Percentiles rank a stretch among this genome's conserved stretches.
Evolutionary conservation across 2,113 vertebrate genomes (phyloP).

Genomic region (Halcyon senegalensis): DNA sequence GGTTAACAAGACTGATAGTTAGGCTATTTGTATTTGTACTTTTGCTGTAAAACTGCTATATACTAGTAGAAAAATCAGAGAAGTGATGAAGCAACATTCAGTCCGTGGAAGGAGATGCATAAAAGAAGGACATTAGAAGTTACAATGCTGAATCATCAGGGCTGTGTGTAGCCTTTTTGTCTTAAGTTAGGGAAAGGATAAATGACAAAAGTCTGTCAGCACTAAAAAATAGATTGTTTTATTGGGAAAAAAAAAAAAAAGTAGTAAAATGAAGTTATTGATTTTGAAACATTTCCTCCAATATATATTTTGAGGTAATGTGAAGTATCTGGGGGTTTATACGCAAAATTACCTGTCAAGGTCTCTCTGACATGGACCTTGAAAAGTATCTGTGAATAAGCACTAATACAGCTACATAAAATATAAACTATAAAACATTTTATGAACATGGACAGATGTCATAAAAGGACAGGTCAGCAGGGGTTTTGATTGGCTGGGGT

Average conservation of each 20-base stretch:
- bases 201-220: background rate
- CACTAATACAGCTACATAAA: background rate
- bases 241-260: background rate
- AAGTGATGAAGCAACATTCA: background rate
- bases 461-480: background rate
- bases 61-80: background rate
- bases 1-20: background rate
- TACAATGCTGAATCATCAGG: background rate
- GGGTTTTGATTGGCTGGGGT: rapidly evolving
- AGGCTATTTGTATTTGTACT: background rate
- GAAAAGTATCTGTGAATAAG: background rate
- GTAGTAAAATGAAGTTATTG: background rate
- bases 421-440: background rate
- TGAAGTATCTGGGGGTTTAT: background rate
- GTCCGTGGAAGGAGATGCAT: background rate
- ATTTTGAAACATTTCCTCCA: background rate
- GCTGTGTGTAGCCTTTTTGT: background rate
- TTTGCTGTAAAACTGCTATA: background rate
- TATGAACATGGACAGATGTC: background rate
- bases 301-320: background rate
- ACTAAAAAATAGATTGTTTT: background rate
- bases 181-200: background rate
- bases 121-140: background rate
- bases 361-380: background rate
- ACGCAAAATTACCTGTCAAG: background rate